Conservation (phyloP, 2,888 invertebrate genomes). For the Tipula unca region DNA sequence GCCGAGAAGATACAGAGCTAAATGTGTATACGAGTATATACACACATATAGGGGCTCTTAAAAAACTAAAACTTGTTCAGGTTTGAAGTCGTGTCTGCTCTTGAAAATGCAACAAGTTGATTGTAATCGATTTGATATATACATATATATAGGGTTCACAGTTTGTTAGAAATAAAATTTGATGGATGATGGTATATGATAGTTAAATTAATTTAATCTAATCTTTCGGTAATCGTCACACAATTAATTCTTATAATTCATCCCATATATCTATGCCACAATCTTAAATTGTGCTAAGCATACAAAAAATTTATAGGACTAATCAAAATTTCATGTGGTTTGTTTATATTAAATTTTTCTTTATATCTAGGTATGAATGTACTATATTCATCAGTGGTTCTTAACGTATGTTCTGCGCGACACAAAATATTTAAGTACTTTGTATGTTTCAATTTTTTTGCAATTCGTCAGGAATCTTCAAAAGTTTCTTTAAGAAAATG, state of each 20-base stretch:
- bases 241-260: neutral
- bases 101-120: neutral
- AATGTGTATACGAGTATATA: too few relatives aligned
- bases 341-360: neutral
- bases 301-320: neutral
- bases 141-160: neutral
- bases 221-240: neutral
- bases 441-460: too few relatives aligned
- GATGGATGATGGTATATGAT: too few relatives aligned
- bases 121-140: neutral
- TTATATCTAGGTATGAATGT: neutral
- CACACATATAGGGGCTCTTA: too few relatives aligned
- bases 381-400: neutral
- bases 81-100: neutral
- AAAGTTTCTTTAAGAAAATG: too few relatives aligned
- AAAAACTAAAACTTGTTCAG: neutral
- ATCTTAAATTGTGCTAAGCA: neutral
- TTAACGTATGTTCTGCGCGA: neutral
- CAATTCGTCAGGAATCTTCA: too few relatives aligned
- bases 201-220: neutral
- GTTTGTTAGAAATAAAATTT: too few relatives aligned
- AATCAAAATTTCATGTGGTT: neutral
- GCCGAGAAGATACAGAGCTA: neutral
- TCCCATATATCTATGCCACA: neutral
- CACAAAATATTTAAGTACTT: too few relatives aligned